Evolutionary conservation across 2,797 vertebrate species (phyloP).

Genomic region (Gallinago stenura): DNA sequence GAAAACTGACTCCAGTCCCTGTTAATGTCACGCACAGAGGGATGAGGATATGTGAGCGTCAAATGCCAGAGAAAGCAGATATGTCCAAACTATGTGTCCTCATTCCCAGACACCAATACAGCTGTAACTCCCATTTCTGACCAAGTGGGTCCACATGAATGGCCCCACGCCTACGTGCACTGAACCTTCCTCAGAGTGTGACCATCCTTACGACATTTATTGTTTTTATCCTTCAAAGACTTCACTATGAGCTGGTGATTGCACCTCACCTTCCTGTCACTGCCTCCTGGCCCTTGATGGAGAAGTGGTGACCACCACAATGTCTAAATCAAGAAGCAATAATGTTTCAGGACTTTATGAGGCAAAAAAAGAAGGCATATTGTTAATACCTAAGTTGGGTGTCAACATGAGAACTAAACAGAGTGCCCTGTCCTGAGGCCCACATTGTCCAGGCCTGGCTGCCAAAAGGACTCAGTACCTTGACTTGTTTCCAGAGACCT

Average conservation of each 20-base stretch:
- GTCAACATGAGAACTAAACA: not conserved
- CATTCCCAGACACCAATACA: not conserved
- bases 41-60: not conserved
- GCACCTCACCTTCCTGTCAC: not conserved
- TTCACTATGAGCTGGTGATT: not conserved
- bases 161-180: fast-evolving
- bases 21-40: not conserved
- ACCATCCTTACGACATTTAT: not conserved
- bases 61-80: not conserved
- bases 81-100: not conserved
- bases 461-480: not conserved
- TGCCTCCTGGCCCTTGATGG: not conserved
- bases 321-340: not conserved
- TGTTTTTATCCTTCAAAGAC: not conserved
- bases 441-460: not conserved
- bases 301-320: not conserved
- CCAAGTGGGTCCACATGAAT: not conserved
- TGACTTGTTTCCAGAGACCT: not conserved
- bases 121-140: not conserved
- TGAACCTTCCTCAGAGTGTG: not conserved
- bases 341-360: not conserved
- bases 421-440: not conserved
- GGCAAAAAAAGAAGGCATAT: not conserved
- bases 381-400: not conserved
- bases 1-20: not conserved